Evolutionary conservation across 2,113 vertebrate species (phyloP), one percentile per base, ranked within the genome.

Genomic region (Actenoides lindsayi): DNA sequence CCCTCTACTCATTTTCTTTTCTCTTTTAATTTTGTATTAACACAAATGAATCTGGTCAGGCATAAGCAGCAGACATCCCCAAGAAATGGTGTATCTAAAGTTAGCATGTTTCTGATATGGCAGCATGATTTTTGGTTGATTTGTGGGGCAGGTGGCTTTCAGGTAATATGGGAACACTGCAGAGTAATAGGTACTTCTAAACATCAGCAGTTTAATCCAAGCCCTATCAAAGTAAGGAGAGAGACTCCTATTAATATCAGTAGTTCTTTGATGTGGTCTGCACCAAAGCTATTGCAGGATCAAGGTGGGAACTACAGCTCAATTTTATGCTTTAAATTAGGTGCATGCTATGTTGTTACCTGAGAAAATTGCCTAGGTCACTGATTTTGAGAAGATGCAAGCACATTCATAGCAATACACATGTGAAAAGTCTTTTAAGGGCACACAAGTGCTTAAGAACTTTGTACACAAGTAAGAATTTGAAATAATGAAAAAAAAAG

Each of bases 271-370:
- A 87, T 20, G 67, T 35, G 7, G 12, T 67, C 28, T 74, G 42
- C 28, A 59, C 23, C 11, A 68, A 87, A 89, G 18, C 5, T 80
- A n/a, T 67, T 67, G 51, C 42, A 70, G 21, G 33, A 82, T 68
- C 65, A 83, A 82, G 51, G 57, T 53, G 5, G 24, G 44, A 93
- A 79, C 39, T 87, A 19, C 33, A 89, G 39, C 18, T 68, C 56
- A 84, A 81, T 85, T 90, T 94, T 69, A 16, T 25, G 7, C 51
- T 94, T 89, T 78, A 91, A 75, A 95, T 87, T 71, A 76, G 27
- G 6, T 71, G 15, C 13, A 54, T 81, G 11, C 4, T 76, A 9
- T 33, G 10, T 30, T 63, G 48, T 51, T 67, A 92, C 17, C 18
- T 60, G 6, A 79, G 51, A 75, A 91, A 87, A 95, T 73, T 79